Evolutionary conservation across 2,797 vertebrate species (phyloP), one percentile per base, ranked within the genome.

Genomic region (Micromesistius poutassou): DNA sequence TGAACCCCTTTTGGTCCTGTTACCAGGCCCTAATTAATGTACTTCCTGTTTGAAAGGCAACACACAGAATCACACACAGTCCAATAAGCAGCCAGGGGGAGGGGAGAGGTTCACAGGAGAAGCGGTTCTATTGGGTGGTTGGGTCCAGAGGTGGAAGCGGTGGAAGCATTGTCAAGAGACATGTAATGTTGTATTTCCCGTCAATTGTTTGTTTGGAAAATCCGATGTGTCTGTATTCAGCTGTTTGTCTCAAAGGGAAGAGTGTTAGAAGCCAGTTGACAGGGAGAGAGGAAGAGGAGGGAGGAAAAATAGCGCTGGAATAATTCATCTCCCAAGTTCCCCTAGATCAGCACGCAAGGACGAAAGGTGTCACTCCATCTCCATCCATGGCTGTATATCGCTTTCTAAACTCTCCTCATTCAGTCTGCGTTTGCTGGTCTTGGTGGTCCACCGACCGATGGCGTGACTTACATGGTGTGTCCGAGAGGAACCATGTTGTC

Each of bases 381-480:
- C 46, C 46, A 50, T 50, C 84, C 90, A 71, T 92, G 78, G 85
- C 91, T 94, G 91, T 94, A 93, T 89, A 92, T 93, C 91, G 87
- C 91, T 85, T 79, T 86, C 87, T 87, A 85, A 78, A 74, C 84
- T 83, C 85, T 85, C 83, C 90, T 88, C 89, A 87, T 81, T 88
- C 83, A 81, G 83, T 80, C 87, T 86, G 79, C 77, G 74, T 83
- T 78, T 79, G 40, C 85, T 85, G 86, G 78, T 75, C 81, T 70
- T 30, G 16, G 28, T 85, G 80, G 77, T 83, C 83, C 79, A 36
- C 74, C 82, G 78, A 83, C 82, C 78, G 75, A 83, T 83, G 87
- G 87, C 87, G 89, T 86, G 88, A 90, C 88, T 83, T 81, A 84
- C 73, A 70, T 42, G 46, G 85, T 86, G 75, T 71, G 82, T 85